Conservation (phyloP, 2,888 invertebrate species). For the Cantharis rufa region DNA sequence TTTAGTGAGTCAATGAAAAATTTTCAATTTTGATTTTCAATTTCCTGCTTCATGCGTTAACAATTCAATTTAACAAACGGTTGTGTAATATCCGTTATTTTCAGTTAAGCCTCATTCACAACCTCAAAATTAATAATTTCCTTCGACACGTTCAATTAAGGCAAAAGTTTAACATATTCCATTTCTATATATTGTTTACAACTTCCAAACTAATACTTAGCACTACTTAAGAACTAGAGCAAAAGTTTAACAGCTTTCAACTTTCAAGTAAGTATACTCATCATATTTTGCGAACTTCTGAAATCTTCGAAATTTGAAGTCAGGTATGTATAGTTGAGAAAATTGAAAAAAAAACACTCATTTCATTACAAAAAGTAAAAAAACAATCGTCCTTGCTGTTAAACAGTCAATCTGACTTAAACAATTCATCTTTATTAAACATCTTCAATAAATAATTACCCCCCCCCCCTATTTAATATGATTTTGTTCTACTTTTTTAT, state of each 20-base stretch:
- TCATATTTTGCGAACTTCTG: too few species aligned
- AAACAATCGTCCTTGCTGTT: too few species aligned
- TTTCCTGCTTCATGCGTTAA: background rate
- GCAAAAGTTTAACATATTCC: background rate
- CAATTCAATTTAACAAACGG: background rate
- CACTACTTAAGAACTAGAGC: background rate
- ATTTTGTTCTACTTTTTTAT: too few species aligned
- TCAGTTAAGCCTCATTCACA: background rate
- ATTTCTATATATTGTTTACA: background rate
- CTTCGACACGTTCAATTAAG: background rate
- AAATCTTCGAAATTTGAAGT: too few species aligned
- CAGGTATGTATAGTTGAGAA: too few species aligned
- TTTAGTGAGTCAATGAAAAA: background rate
- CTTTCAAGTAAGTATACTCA: too few species aligned
- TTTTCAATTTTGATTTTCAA: background rate
- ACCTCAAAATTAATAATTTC: background rate
- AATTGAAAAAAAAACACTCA: too few species aligned
- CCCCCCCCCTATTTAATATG: too few species aligned
- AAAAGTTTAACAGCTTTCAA: background rate
- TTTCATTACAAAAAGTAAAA: too few species aligned
- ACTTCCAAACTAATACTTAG: background rate
- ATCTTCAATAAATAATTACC: too few species aligned
- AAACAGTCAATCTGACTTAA: too few species aligned
- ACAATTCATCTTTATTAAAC: too few species aligned
- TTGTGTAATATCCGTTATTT: background rate